Evolutionary conservation across 2,113 vertebrate species (phyloP).

Genomic region (Argyrosomus japonicus): DNA sequence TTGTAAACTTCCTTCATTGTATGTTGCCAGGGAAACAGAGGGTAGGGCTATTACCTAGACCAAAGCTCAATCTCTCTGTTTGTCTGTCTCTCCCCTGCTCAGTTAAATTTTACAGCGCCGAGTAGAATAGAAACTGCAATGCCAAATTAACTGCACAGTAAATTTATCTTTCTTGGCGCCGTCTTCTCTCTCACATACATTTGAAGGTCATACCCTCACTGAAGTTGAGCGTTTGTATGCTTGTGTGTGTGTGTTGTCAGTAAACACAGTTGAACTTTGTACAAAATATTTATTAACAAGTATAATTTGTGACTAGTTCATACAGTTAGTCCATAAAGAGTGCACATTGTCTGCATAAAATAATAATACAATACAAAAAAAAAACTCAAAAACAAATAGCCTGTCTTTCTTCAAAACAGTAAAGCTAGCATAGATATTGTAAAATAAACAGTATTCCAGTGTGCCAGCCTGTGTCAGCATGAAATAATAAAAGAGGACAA

Average conservation of each 20-base stretch:
- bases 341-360: constrained; percentile 6
- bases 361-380: neutral
- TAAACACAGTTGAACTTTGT: constrained; percentile 11
- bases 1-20: constrained; percentile 75
- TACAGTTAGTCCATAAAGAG: constrained; percentile 3
- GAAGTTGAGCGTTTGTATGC: neutral
- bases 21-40: constrained; percentile 67
- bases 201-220: neutral
- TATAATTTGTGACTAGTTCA: neutral
- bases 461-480: neutral
- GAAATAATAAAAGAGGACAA: neutral
- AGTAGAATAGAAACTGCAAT: neutral
- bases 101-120: constrained; percentile 15
- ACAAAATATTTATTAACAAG: constrained; percentile 57
- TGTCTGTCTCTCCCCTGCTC: neutral
- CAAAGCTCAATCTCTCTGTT: constrained; percentile 53
- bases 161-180: neutral
- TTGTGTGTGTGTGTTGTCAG: constrained; percentile 5
- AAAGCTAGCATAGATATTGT: neutral
- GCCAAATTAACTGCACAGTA: neutral
- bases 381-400: neutral
- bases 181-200: neutral
- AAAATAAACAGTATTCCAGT: neutral
- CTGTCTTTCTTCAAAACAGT: constrained; percentile 5
- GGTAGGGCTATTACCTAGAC: constrained; percentile 28